phyloP scores from a whole-genome alignment of 2,113 vertebrate species.

The Nerophis ophidion region DNA sequence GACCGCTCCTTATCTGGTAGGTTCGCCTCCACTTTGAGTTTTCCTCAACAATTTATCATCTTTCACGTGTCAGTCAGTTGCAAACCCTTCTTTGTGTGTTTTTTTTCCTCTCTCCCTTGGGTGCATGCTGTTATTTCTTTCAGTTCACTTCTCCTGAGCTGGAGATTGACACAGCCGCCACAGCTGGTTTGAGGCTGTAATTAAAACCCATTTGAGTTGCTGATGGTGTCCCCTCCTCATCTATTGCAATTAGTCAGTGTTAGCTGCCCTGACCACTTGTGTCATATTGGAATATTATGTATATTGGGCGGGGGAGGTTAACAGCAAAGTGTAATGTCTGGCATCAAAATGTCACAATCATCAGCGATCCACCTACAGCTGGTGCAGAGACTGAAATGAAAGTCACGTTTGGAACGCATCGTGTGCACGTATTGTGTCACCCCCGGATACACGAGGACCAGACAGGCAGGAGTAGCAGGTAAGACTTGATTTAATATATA shows the following conservation, averaged over 20 bases:
- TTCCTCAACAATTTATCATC: constrained; percentile 11
- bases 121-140: background rate
- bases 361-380: background rate
- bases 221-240: constrained; percentile 52
- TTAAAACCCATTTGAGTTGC: constrained; percentile 61
- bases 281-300: constrained; percentile 45
- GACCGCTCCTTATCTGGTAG: constrained; percentile 1
- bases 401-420: no score
- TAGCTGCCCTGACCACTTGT: constrained; percentile 44
- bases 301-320: constrained; percentile 29
- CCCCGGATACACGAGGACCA: no score
- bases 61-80: background rate
- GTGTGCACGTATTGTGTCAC: no score
- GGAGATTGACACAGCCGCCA: constrained; percentile 60
- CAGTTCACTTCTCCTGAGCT: constrained; percentile 9
- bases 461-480: no score
- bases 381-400: background rate
- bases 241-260: constrained; percentile 50
- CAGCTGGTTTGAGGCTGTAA: constrained; percentile 55
- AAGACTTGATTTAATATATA: no score
- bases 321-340: background rate
- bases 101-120: background rate
- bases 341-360: background rate
- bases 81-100: background rate
- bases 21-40: constrained; percentile 4